Base-by-base conservation (phyloP, 1,140 invertebrate genomes). In the Plectrocnemia conspersa region DNA sequence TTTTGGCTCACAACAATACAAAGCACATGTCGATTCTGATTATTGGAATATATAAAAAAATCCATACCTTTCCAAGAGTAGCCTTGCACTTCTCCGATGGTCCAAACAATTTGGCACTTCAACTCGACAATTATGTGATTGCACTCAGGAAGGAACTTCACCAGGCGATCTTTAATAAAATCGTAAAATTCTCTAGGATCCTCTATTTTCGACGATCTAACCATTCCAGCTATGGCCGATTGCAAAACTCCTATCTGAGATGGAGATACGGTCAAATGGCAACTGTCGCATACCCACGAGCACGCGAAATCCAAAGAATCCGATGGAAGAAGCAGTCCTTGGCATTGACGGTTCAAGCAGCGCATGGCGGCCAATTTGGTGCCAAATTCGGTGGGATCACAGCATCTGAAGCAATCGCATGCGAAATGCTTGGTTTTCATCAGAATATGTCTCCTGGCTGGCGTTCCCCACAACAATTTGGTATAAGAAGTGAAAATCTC, bases 401-500 rank as follows among this genome's bases (percentile, higher is more conserved):
- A 66, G 65, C 89, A 91, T 24, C 88, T 74, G 13, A 67, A 61
- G 64, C 89, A 91, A 10, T 68, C 67, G 64, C 89, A 91, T 23
- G 75, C 69, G 66, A 91, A 91, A 64, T 84, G 78, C 75, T 90
- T 91, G 2, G 84, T 88, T 53, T 76, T 74, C 44, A 69, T 73
- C 3, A 91, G 72, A 64, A 86, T 81, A 15, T 79, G 70, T 33
- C 83, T 72, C 46, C 88, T 70, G 1, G 80, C 74, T 1, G 75
- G 67, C 1, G 84, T 90, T 6, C 82, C 83, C 85, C 86, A 89
- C 3, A 90, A 66, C 11, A 86, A 57, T 42, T 84, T 79, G 0
- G 84, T 79, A 58, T 91, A 91, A 21, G 82, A 80, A 49, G 83
- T 83, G 27, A 82, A 83, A 33, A 91, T 78, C 68, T 88, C 85